Evolutionary conservation across 2,888 invertebrate species (phyloP), one percentile per base, ranked within the genome.

Genomic region (Pediacus dermestoides): DNA sequence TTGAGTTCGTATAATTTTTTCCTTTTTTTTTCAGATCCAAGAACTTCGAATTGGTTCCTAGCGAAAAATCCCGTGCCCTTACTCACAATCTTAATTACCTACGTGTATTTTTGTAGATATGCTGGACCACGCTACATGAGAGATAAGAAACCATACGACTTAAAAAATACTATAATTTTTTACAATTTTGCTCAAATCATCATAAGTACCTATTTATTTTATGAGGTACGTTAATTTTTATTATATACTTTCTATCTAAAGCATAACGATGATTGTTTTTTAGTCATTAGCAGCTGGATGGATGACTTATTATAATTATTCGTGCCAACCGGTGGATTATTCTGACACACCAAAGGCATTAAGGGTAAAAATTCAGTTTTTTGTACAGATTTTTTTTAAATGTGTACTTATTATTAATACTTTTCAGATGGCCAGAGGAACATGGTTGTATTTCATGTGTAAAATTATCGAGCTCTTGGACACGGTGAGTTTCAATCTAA

Each of bases 391-490:
- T 9, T 28, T 28, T 10, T 13, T 28, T 28, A 28, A 28, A 28
- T n/a, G n/a, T n/a, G n/a, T n/a, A 11, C 3, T 3, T 8, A n/a
- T 13, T 28, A 3, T 13, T 28, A 13, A 18, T 13, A 3, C n/a
- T 11, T 9, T 28, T 28, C 14, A 28, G 28, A 28, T 28, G 28
- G 28, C 12, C 4, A 28, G 14, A 6, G 12, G 4, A 3, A 10
- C 12, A 3, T 28, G 14, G 12, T 13, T 28, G 14, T 88, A 85
- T 63, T 87, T 82, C 59, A 45, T 80, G 3, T 71, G 82, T 30
- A 88, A 88, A 68, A 62, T 87, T 7, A 58, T 81, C 6, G 88
- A 88, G 66, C 75, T 88, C 2, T 54, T 84, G 0, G 88, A 88
- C 59, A 88, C 88, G 49, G 80, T 84, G 70, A 62, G 67, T 58